Conservation (phyloP, 2,113 vertebrate species). For the Myiagra hebetior region DNA sequence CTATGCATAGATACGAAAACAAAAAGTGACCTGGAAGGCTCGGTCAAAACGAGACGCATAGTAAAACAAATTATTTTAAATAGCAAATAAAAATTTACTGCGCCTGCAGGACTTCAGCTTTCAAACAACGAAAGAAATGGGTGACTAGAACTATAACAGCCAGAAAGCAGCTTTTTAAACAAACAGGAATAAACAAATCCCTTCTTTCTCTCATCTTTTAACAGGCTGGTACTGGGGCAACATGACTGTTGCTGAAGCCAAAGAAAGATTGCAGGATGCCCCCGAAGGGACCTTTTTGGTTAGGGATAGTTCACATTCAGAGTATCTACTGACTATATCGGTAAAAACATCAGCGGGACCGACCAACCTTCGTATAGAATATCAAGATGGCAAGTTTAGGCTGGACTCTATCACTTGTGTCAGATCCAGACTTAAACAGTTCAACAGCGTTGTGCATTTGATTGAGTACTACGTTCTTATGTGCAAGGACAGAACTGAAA, state of each 20-base stretch:
- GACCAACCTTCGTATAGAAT: constrained; percentile 94
- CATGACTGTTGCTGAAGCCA: constrained; percentile 91
- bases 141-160: not conserved
- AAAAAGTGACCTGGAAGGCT: not conserved
- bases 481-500: constrained; percentile 79
- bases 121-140: not conserved
- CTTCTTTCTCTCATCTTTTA: constrained; percentile 36
- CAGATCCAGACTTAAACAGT: constrained; percentile 89
- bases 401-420: constrained; percentile 94
- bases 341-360: constrained; percentile 94
- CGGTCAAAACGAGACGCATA: not conserved
- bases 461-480: constrained; percentile 93
- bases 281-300: constrained; percentile 92
- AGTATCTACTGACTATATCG: constrained; percentile 94
- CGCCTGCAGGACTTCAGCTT: not conserved
- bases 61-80: not conserved
- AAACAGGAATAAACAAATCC: not conserved
- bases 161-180: not conserved
- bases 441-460: constrained; percentile 93
- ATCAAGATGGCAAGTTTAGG: constrained; percentile 91
- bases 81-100: not conserved
- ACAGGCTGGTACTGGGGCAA: constrained; percentile 97
- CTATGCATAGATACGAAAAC: not conserved
- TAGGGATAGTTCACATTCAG: constrained; percentile 91
- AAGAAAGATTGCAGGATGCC: constrained; percentile 88